These are phyloP conservation scores for Ardeotis arabs DNA, from an alignment of 2,113 vertebrate species.

Conservation along the genomic window DNA sequence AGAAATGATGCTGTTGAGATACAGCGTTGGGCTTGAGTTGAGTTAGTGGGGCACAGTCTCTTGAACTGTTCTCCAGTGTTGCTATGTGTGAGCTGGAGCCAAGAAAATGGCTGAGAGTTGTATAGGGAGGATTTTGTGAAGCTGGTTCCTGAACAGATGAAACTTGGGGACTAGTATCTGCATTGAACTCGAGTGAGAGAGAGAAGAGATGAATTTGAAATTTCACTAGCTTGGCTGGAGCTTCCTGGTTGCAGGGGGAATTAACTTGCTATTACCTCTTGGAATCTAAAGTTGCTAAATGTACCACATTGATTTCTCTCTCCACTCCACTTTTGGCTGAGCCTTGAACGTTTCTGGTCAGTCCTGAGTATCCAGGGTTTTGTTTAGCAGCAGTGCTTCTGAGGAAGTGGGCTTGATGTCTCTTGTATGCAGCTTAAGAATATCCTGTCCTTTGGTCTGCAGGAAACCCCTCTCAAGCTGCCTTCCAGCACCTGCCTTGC, in stretches of 20 bases:
- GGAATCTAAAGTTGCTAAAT: not conserved
- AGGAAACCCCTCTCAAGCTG: not conserved
- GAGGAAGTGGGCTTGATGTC: not conserved
- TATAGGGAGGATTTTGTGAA: not conserved
- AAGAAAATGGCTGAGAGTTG: not conserved
- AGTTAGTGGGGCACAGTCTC: not conserved
- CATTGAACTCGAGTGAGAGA: not conserved
- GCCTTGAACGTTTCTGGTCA: not conserved
- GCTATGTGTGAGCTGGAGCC: not conserved
- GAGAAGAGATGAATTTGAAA: not conserved
- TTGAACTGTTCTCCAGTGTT: not conserved
- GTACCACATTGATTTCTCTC: not conserved
- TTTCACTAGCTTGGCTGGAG: not conserved
- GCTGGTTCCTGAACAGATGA: not conserved
- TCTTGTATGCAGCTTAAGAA: not conserved
- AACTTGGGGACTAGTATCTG: not conserved
- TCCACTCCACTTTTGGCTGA: not conserved
- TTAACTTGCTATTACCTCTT: not conserved
- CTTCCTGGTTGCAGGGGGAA: not conserved
- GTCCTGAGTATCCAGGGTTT: not conserved
- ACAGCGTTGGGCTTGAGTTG: not conserved
- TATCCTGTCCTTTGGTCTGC: not conserved
- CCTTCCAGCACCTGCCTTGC: not conserved
- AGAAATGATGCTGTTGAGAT: not conserved
- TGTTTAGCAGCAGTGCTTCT: not conserved